Evolutionary conservation across 2,888 invertebrate genomes (phyloP).

Genomic region (Mantis religiosa): DNA sequence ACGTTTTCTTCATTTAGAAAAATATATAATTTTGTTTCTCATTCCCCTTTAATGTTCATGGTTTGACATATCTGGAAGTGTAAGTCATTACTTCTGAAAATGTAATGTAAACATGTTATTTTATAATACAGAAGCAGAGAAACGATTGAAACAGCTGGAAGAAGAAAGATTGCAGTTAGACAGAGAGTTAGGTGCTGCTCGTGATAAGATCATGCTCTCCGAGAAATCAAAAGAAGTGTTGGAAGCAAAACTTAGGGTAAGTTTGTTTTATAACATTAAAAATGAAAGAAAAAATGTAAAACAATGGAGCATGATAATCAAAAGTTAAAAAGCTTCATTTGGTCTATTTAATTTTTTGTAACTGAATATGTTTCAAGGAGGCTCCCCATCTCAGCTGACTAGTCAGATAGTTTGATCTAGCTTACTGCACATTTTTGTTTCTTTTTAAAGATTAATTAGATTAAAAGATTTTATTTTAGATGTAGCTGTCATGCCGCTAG

Average conservation of each 20-base stretch:
- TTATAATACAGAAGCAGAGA: slow-evolving; percentile 42
- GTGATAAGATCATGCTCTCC: slow-evolving; percentile 63
- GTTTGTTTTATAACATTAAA: neutral
- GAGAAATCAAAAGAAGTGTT: slow-evolving; percentile 59
- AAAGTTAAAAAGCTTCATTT: no score
- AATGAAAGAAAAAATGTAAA: no score
- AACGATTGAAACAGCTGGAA: slow-evolving; percentile 64
- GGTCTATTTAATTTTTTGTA: no score
- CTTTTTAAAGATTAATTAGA: neutral
- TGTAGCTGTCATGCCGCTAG: neutral
- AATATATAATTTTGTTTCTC: no score
- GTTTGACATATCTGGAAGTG: no score
- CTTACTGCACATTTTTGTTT: neutral
- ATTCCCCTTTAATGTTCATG: no score
- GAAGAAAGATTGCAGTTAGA: slow-evolving; percentile 66
- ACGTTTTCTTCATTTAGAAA: no score
- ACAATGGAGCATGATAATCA: no score
- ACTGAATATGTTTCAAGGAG: no score
- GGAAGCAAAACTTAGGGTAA: slow-evolving; percentile 52
- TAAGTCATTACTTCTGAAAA: no score
- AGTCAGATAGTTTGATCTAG: slow-evolving; percentile 18
- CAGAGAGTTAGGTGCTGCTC: slow-evolving; percentile 62
- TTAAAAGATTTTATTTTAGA: neutral
- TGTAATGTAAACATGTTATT: no score
- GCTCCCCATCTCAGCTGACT: no score